Conservation (phyloP, 2,888 invertebrate genomes). For the Belgica antarctica region DNA sequence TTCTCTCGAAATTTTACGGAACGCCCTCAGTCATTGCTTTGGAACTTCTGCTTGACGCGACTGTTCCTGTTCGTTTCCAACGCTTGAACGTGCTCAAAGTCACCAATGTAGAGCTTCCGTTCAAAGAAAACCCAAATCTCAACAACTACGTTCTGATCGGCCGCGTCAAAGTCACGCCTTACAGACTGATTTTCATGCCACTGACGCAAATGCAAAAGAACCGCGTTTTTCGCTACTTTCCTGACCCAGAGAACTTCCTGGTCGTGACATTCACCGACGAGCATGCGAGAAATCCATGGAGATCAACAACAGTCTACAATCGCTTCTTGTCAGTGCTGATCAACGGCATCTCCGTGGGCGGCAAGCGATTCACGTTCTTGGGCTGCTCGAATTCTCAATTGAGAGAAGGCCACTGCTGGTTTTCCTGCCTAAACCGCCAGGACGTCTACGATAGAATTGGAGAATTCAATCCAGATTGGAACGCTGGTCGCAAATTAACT, state of each 20-base stretch:
- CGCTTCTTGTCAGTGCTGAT: background rate
- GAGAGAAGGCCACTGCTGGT: slow-evolving; percentile 7
- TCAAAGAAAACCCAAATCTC: background rate
- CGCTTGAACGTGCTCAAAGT: background rate
- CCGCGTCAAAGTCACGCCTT: background rate
- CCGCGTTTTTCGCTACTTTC: slow-evolving; percentile 4
- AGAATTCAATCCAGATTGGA: background rate
- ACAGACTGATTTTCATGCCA: background rate
- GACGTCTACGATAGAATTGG: slow-evolving; percentile 8
- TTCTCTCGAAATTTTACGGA: background rate
- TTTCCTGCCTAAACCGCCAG: background rate
- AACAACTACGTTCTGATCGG: background rate
- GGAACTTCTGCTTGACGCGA: background rate
- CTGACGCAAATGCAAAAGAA: background rate
- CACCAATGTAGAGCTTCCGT: background rate
- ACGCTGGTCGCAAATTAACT: background rate
- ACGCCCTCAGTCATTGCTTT: background rate
- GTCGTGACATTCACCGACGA: background rate
- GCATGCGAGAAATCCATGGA: slow-evolving; percentile 9
- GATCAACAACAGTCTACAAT: background rate
- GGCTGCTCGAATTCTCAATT: slow-evolving; percentile 19
- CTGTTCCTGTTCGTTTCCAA: background rate
- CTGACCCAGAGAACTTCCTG: background rate
- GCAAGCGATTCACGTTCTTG: background rate
- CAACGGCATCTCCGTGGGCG: background rate